Percentiles rank a stretch among this genome's conserved stretches.
phyloP scores from a whole-genome alignment of 1,140 invertebrate species.

The roundworm (Caenorhabditis elegans) region WBcel235 BX284604.4:10067501-10068000 shows the following conservation, averaged over 20 bases:
- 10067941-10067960: constrained; percentile 46
- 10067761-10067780: not conserved
- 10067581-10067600: not conserved
- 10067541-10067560: not conserved
- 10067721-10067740: not conserved
- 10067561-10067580: not conserved
- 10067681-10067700: not conserved
- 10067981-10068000: too few species aligned
- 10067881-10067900: not conserved
- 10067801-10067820: not conserved
- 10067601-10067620: constrained; percentile 20
- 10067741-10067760: not conserved
- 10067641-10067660: not conserved
- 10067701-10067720: not conserved
- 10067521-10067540: not conserved
- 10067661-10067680: not conserved
- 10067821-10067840: not conserved
- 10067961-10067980: not conserved
- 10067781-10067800: not conserved
- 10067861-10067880: not conserved
- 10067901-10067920: constrained; percentile 20
- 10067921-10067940: constrained; percentile 17
- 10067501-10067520: not conserved
- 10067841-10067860: not conserved
- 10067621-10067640: not conserved